These are phyloP conservation scores for Brenthis ino DNA, from an alignment of 2,888 invertebrate genomes.

Conservation along the genomic window DNA sequence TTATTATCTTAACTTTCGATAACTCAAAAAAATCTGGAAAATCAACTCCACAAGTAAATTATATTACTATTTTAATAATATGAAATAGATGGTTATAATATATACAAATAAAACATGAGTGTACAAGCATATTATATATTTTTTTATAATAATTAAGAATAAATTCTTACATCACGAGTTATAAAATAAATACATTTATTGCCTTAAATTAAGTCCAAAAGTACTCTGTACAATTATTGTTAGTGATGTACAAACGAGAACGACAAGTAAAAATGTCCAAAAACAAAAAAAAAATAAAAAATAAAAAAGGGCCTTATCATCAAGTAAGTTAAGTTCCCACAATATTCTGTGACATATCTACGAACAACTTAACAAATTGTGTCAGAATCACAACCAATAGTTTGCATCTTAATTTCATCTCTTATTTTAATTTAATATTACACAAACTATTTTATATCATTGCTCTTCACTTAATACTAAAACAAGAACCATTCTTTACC, in stretches of 20 bases:
- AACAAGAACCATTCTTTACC: conserved; percentile 82
- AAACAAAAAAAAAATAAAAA: conserved; percentile 63
- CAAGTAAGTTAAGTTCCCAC: conserved; percentile 71
- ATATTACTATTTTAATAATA: background rate
- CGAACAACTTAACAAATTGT: conserved; percentile 81
- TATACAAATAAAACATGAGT: conserved; percentile 65
- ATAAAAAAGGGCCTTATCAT: conserved; percentile 67
- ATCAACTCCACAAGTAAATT: background rate
- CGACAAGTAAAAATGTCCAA: conserved; percentile 75
- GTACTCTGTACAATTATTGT: conserved; percentile 82
- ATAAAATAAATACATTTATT: conserved; percentile 83
- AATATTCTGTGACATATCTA: conserved; percentile 71
- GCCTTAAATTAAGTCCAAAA: conserved; percentile 83
- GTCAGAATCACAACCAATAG: conserved; percentile 82
- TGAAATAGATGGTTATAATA: background rate
- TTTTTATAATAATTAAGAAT: conserved; percentile 82
- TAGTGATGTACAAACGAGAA: conserved; percentile 82
- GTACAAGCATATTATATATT: conserved; percentile 82
- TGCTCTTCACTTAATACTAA: conserved; percentile 79
- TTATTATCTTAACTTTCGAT: no score
- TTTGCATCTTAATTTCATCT: conserved; percentile 80
- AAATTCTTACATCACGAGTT: conserved; percentile 83
- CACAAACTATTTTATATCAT: conserved; percentile 82
- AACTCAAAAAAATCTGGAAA: background rate
- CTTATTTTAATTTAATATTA: conserved; percentile 72